Evolutionary conservation across 1,140 invertebrate species (phyloP).

Genomic region (Heliconius melpomene): DNA sequence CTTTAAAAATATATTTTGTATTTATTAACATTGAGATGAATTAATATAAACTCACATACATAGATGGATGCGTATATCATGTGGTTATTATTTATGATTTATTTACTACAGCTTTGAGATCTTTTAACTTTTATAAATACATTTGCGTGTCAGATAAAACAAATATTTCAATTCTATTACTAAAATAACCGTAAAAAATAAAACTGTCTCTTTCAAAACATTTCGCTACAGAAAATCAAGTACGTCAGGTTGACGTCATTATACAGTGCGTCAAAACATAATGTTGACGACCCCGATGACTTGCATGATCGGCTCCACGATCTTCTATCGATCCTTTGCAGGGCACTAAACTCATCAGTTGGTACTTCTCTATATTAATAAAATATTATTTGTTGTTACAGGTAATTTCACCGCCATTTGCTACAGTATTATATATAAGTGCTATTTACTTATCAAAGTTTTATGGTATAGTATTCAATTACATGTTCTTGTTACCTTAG

Average conservation of each 20-base stretch:
- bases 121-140: neutral
- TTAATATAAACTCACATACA: too few relatives aligned
- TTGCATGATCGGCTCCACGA: constrained; percentile 64
- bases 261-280: constrained; percentile 68
- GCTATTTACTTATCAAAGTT: neutral
- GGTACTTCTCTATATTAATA: constrained; percentile 30
- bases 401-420: constrained; percentile 48
- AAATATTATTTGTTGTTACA: constrained; percentile 54
- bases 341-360: constrained; percentile 46
- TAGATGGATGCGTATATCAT: too few relatives aligned
- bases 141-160: too few relatives aligned
- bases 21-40: too few relatives aligned
- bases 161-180: constrained; percentile 20
- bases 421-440: neutral
- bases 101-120: neutral
- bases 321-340: constrained; percentile 61
- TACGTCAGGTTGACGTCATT: constrained; percentile 60
- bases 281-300: constrained; percentile 73
- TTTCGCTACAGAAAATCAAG: constrained; percentile 38
- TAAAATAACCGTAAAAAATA: constrained; percentile 32
- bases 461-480: constrained; percentile 7
- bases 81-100: too few relatives aligned
- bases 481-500: neutral
- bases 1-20: too few relatives aligned
- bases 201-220: constrained; percentile 39